Evolutionary conservation across 2,113 vertebrate species (phyloP).

Genomic region (Dasypus novemcinctus): DNA sequence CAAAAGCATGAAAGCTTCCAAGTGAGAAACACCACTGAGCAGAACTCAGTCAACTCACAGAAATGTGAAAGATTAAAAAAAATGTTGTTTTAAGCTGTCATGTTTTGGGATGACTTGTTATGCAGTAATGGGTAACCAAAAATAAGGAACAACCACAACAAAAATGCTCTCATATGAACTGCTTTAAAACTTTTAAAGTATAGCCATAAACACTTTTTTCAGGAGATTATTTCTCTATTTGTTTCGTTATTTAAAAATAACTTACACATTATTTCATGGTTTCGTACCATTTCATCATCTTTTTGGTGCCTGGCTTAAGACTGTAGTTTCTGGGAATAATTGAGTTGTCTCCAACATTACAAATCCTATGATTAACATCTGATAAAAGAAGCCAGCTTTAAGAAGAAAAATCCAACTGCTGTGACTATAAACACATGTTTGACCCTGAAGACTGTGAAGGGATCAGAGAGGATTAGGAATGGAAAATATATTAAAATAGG

Average conservation of each 20-base stretch:
- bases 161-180: background rate
- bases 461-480: conserved; percentile 16
- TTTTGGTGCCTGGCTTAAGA: background rate
- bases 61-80: background rate
- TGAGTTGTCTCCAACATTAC: background rate
- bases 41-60: background rate
- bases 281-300: conserved; percentile 53
- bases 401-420: conserved; percentile 10
- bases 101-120: background rate
- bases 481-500: background rate
- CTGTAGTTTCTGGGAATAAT: background rate
- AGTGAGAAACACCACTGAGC: background rate
- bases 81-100: background rate
- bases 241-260: background rate
- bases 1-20: background rate
- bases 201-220: background rate
- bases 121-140: background rate
- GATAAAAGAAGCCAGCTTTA: conserved; percentile 43
- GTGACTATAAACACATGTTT: conserved; percentile 43
- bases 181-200: background rate
- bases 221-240: background rate
- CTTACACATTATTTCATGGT: conserved; percentile 7
- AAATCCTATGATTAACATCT: conserved; percentile 12
- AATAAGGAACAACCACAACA: background rate
- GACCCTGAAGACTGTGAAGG: background rate